A percentile compares a stretch with the other conserved stretches of the same genome.
Evolutionary conservation across 2,113 vertebrate species (phyloP).

Genomic region (Bos indicus): DNA sequence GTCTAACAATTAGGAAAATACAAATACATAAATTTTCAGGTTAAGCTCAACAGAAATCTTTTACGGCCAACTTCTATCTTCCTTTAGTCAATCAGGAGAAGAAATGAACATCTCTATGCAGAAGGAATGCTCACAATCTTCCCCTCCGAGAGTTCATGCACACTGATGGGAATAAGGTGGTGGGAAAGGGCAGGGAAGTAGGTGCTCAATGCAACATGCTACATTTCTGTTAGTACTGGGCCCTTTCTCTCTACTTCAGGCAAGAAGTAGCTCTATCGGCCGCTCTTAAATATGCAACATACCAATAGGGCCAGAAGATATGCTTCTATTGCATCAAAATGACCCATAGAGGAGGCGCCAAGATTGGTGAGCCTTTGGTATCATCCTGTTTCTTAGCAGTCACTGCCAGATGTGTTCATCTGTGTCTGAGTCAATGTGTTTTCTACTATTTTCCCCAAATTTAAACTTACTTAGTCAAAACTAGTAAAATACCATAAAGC

Average conservation of each 20-base stretch:
- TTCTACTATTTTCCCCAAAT: background rate
- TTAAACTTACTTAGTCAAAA: background rate
- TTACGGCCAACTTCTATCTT: background rate
- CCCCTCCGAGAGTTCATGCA: background rate
- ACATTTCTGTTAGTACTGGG: background rate
- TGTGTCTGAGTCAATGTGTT: background rate
- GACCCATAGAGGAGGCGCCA: background rate
- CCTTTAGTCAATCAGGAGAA: background rate
- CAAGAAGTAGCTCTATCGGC: background rate
- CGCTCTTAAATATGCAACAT: background rate
- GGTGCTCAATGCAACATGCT: background rate
- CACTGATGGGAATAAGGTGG: background rate
- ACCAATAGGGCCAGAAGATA: background rate
- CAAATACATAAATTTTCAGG: background rate
- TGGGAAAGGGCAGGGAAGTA: rapidly evolving
- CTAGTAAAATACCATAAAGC: background rate
- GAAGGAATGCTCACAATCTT: background rate
- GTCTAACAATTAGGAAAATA: background rate
- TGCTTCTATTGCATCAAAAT: background rate
- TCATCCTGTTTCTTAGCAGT: background rate
- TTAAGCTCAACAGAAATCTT: background rate
- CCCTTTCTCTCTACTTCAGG: background rate
- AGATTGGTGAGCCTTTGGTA: background rate
- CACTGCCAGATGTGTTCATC: background rate
- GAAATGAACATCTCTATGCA: background rate